phyloP scores from a whole-genome alignment of 2,797 vertebrate species.

The Pangasius mekongensis region DNA sequence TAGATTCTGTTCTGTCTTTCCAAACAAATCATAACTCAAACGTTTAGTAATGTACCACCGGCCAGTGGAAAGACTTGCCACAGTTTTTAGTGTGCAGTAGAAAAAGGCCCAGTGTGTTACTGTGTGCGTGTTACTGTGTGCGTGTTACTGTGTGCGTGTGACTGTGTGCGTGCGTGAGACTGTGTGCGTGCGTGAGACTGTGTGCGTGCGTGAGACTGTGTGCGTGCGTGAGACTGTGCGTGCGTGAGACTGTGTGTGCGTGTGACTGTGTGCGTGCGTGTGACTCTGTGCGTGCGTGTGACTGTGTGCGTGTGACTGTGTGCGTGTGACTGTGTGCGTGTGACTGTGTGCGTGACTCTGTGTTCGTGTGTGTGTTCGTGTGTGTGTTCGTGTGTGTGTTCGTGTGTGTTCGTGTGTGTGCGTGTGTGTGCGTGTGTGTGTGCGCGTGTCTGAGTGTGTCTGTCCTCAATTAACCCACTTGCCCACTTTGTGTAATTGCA shows the following conservation, averaged over 20 bases:
- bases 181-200: too few species aligned
- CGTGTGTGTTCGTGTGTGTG: not conserved
- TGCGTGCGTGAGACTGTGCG: too few species aligned
- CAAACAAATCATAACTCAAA: not conserved
- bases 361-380: not conserved
- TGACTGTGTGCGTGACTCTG: too few species aligned
- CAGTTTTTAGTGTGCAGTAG: not conserved
- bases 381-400: not conserved
- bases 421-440: not conserved
- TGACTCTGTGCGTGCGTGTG: too few species aligned
- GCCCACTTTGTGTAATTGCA: constrained; percentile 25
- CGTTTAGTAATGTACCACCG: not conserved
- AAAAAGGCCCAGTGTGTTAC: not conserved
- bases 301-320: too few species aligned
- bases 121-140: not conserved
- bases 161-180: not conserved
- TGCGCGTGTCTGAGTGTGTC: constrained; percentile 3
- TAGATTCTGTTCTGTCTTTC: not conserved
- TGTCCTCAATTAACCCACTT: constrained; percentile 24
- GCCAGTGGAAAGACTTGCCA: not conserved
- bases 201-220: too few species aligned
- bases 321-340: too few species aligned
- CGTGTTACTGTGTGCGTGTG: constrained; percentile 3
- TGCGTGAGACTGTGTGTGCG: too few species aligned
- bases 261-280: too few species aligned